phyloP scores from a whole-genome alignment of 64 coral and sea anemone species.

The Orbicella faveolata region DNA sequence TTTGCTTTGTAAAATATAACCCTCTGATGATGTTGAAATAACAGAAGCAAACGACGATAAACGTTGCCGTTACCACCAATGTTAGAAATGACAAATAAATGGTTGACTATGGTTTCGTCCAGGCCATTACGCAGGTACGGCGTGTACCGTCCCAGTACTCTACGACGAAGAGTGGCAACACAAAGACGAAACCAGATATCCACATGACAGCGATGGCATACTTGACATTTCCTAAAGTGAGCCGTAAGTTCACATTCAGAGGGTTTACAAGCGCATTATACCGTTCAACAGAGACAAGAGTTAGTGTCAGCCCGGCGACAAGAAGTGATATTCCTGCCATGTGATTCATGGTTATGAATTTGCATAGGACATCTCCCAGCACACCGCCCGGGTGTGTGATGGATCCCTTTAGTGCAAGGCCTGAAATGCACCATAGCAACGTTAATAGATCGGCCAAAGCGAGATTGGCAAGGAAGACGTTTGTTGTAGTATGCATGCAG shows the following conservation, averaged over 20 bases:
- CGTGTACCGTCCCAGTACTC: slow-evolving; percentile 1
- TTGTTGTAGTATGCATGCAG: slow-evolving; percentile 59
- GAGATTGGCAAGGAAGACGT: slow-evolving; percentile 61
- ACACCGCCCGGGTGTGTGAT: slow-evolving; percentile 37
- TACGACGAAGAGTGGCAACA: slow-evolving; percentile 41
- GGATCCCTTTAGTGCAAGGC: slow-evolving; percentile 20
- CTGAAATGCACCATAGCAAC: slow-evolving; percentile 42
- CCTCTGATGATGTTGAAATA: slow-evolving; percentile 32
- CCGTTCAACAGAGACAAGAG: slow-evolving; percentile 53
- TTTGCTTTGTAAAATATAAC: slow-evolving; percentile 10
- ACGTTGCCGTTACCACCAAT: neutral
- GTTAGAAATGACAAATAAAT: slow-evolving; percentile 2
- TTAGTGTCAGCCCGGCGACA: slow-evolving; percentile 49
- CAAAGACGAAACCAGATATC: slow-evolving; percentile 31
- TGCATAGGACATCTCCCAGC: slow-evolving; percentile 44
- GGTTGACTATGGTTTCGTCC: neutral
- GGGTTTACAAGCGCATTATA: slow-evolving; percentile 61
- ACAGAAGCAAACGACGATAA: slow-evolving; percentile 31
- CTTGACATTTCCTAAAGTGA: slow-evolving; percentile 24
- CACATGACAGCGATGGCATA: slow-evolving; percentile 55
- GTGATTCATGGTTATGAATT: slow-evolving; percentile 57
- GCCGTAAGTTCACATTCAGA: slow-evolving; percentile 16
- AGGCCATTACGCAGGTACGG: neutral
- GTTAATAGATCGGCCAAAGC: slow-evolving; percentile 46
- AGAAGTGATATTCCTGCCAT: slow-evolving; percentile 60